Conservation (phyloP, 2,888 invertebrate species). For the Stratiomys singularior region DNA sequence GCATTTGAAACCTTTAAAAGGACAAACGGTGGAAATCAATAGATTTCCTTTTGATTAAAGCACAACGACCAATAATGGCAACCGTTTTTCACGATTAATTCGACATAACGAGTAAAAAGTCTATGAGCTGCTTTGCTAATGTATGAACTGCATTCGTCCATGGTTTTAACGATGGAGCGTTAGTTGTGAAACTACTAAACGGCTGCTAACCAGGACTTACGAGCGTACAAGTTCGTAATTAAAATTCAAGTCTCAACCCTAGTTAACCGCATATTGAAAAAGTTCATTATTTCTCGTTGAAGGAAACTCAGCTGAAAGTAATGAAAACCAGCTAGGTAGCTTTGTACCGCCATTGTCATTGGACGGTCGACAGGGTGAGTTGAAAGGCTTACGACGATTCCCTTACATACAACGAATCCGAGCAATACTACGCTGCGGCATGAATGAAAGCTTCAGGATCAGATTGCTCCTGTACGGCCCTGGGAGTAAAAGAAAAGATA, state of each 20-base stretch:
- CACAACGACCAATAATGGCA: too few species aligned
- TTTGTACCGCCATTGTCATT: too few species aligned
- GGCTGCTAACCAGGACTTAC: slow-evolving; percentile 45
- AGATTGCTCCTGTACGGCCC: neutral
- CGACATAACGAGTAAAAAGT: neutral
- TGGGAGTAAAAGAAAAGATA: slow-evolving; percentile 27
- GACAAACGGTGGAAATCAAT: too few species aligned
- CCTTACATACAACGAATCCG: slow-evolving; percentile 1
- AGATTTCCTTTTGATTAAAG: too few species aligned
- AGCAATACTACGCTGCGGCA: slow-evolving; percentile 1
- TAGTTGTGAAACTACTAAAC: slow-evolving; percentile 45
- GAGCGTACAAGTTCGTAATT: slow-evolving; percentile 47
- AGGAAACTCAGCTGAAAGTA: slow-evolving; percentile 39
- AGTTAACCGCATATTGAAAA: slow-evolving; percentile 49
- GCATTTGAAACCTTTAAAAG: too few species aligned
- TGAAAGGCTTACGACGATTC: slow-evolving; percentile 1
- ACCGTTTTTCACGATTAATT: too few species aligned
- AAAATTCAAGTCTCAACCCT: slow-evolving; percentile 47
- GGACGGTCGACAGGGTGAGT: neutral
- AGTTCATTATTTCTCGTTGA: slow-evolving; percentile 49
- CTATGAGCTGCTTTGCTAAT: neutral
- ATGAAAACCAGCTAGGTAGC: slow-evolving; percentile 38
- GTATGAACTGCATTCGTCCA: neutral
- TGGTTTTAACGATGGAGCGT: slow-evolving; percentile 2
- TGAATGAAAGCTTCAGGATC: slow-evolving; percentile 1